Evolutionary conservation across 1,140 invertebrate genomes (phyloP), one percentile per base, ranked within the genome.

Genomic region (Lepidurus packardi): DNA sequence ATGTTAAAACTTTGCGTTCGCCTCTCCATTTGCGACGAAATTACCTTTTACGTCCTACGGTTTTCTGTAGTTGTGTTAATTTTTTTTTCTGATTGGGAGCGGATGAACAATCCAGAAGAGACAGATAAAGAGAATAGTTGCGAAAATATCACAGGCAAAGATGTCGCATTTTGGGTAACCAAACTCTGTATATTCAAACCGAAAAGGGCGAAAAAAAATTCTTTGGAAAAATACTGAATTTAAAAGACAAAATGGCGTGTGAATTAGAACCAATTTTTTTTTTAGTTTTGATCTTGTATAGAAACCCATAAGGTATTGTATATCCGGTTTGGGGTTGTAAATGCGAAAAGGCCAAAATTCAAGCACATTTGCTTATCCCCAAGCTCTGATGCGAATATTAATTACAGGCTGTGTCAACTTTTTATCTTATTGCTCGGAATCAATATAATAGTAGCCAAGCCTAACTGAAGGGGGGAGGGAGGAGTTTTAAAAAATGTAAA

Each of bases 281-380:
- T n/a, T n/a, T 21, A 65, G 16, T 65, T 65, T 34, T 65, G 16
- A 65, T 65, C 53, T 65, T 65, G 53, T 65, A 65, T 65, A 65
- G 53, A 65, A 65, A 65, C 53, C 53, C 53, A 65, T 65, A 65
- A 65, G 53, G 53, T 65, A 65, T 65, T 65, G 53, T 65, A 65
- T 65, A 65, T 65, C 53, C 53, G 8, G 53, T 65, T 65, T 65
- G 53, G 53, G 53, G 53, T 65, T 65, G 53, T 65, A 65, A 65
- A 65, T 65, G 53, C 53, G 53, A 65, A 65, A 65, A 65, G 53
- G 53, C 53, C 53, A 65, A 65, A 65, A 65, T 65, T 65, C 53
- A 65, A 65, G 53, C 53, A 65, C 53, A 65, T 65, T 65, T 65
- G 53, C 53, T 65, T 65, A n/a, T 65, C 53, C 53, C 53, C 53